Evolutionary conservation across 2,113 vertebrate species (phyloP), one percentile per base, ranked within the genome.

Genomic region (Notechis scutatus): DNA sequence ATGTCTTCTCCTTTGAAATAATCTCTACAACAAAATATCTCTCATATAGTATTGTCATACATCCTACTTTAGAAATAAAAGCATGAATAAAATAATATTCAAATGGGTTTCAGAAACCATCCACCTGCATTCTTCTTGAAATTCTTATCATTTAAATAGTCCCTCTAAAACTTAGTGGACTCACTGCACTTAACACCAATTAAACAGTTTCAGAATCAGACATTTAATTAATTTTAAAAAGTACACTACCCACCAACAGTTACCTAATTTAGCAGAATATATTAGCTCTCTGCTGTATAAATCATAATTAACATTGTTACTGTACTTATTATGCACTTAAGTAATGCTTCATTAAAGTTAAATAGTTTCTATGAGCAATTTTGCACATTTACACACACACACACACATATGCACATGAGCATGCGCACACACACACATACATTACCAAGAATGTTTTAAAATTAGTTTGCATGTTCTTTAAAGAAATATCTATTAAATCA

Each of bases 251-350:
- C 97, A 97, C 95, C 97, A 98, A 97, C 94, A 96, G 97, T 97
- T 98, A 97, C 98, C 97, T 98, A 98, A 98, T 98, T 97, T 98
- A 97, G 97, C 97, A 98, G 97, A 98, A 98, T 98, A 97, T 97
- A 98, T 98, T 98, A 98, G 97, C 97, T 98, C 97, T 97, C 97
- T 95, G 96, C 97, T 97, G 98, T 98, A 99, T 99, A 98, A 99
- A 99, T 99, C 99, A 99, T 98, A 98, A 98, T 98, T 98, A 98
- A 98, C 98, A 98, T 98, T 97, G 97, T 98, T 99, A 97, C 98
- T 97, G 96, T 97, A 97, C 96, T 97, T 98, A 98, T 98, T 97
- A 98, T 96, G 97, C 96, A 96, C 97, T 97, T 97, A 94, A 98
- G 98, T 98, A 98, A 98, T 91, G 98, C 96, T 94, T 97, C 97